A percentile compares a stretch with the other conserved stretches of the same genome.
Evolutionary conservation across 2,797 vertebrate species (phyloP).

Genomic region (Potorous gilbertii): DNA sequence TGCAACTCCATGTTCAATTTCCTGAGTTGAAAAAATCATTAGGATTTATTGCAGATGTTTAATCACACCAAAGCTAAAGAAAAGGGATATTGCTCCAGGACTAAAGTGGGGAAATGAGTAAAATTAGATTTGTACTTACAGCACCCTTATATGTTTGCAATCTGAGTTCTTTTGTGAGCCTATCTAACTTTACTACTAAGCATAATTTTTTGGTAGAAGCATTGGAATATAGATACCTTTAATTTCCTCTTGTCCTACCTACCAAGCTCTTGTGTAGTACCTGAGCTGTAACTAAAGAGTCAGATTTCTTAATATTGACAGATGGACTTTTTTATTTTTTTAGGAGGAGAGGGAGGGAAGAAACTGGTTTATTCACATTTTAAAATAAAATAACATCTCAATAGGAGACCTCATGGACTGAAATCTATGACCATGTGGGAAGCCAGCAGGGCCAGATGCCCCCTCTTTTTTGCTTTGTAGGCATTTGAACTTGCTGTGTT

Average conservation of each 20-base stretch:
- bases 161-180: conserved; percentile 42
- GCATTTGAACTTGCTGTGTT: conserved; percentile 70
- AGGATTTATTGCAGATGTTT: neutral
- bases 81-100: conserved; percentile 1
- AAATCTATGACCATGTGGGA: conserved; percentile 54
- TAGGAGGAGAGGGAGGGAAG: neutral
- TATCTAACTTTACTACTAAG: conserved; percentile 13
- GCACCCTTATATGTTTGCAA: conserved; percentile 29
- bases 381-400: conserved; percentile 54
- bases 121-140: conserved; percentile 12
- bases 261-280: neutral
- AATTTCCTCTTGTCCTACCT: neutral
- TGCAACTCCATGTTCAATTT: neutral
- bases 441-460: conserved; percentile 75
- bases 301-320: neutral
- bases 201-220: neutral
- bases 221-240: neutral
- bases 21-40: neutral
- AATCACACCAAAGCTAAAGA: neutral
- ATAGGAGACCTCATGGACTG: conserved; percentile 22
- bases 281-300: neutral
- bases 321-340: neutral
- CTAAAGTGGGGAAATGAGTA: conserved; percentile 16
- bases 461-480: conserved; percentile 66
- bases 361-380: conserved; percentile 59